Evolutionary conservation across 2,888 invertebrate species (phyloP).

Genomic region (Lottia scabra): DNA sequence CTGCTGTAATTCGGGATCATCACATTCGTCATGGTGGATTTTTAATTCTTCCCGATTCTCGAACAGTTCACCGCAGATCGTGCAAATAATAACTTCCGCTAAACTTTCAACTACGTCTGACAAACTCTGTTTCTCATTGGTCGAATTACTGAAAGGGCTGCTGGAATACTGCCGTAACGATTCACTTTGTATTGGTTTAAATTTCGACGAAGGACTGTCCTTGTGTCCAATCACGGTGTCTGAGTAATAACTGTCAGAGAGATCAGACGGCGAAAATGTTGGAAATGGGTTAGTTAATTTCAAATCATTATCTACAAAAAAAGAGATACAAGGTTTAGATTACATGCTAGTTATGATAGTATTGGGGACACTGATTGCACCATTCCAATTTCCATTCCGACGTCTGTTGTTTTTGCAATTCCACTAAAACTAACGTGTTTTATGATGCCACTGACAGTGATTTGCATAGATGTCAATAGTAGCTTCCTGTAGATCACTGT

Average conservation of each 20-base stretch:
- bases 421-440: too few species aligned
- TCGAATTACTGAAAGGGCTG: neutral
- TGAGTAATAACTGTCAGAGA: neutral
- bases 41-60: constrained; percentile 23
- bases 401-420: too few species aligned
- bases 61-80: constrained; percentile 40
- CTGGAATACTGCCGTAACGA: neutral
- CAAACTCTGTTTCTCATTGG: neutral
- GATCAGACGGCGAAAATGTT: neutral
- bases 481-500: too few species aligned
- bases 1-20: constrained; percentile 13
- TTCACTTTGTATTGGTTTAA: neutral
- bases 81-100: constrained; percentile 25
- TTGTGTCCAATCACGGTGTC: neutral
- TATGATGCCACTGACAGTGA: too few species aligned
- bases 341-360: too few species aligned
- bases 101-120: constrained; percentile 2
- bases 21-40: constrained; percentile 28
- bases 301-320: too few species aligned
- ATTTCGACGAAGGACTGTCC: neutral
- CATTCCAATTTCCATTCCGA: too few species aligned
- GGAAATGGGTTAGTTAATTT: neutral
- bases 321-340: too few species aligned
- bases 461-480: too few species aligned
- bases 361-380: too few species aligned